Conservation (phyloP, 2,797 vertebrate species). For the Acanthurus tractus region DNA sequence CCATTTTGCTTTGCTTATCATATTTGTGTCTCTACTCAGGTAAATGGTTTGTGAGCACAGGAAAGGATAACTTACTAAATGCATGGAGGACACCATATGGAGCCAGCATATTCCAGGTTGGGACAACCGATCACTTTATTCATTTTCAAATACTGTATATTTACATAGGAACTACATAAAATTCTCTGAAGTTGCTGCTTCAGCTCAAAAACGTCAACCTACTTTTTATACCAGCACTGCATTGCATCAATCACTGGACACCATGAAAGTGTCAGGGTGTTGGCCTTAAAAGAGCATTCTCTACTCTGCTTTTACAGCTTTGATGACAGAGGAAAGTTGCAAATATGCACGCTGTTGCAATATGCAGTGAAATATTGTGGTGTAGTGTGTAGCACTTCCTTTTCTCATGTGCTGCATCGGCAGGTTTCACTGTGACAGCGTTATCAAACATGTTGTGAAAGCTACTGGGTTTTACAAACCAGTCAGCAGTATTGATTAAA, state of each 20-base stretch:
- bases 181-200: not conserved
- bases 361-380: slow-evolving; percentile 3
- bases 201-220: not conserved
- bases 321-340: not conserved
- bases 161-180: not conserved
- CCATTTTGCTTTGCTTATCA: slow-evolving; percentile 17
- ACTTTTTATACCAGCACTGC: not conserved
- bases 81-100: slow-evolving; percentile 91
- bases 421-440: slow-evolving; percentile 6
- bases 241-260: not conserved
- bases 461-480: not conserved
- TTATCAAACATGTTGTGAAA: slow-evolving; percentile 17
- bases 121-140: slow-evolving; percentile 33
- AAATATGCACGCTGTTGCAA: not conserved
- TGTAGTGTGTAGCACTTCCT: slow-evolving; percentile 15
- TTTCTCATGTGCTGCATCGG: slow-evolving; percentile 20
- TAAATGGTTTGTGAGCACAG: slow-evolving; percentile 92
- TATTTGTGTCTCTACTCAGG: slow-evolving; percentile 71
- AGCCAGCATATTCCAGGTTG: slow-evolving; percentile 91
- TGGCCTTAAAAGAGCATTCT: not conserved
- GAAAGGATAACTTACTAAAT: slow-evolving; percentile 90
- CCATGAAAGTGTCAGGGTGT: not conserved
- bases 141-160: not conserved
- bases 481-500: not conserved
- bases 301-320: not conserved